These are phyloP conservation scores for Griposia aprilina DNA, from an alignment of 2,888 invertebrate species.

Conservation along the genomic window DNA sequence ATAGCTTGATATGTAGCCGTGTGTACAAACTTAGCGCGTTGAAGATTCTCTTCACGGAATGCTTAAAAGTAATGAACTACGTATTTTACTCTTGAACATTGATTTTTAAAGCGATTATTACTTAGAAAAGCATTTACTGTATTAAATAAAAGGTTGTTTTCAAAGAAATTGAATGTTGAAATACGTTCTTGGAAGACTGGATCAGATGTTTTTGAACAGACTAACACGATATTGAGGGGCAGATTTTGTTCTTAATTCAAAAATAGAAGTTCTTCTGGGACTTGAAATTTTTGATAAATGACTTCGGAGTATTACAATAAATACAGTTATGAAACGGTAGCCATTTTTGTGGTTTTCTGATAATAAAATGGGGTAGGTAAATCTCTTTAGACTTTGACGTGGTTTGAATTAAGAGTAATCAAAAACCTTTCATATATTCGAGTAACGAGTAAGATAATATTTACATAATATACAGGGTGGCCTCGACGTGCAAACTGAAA, in stretches of 20 bases:
- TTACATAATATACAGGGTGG: no score
- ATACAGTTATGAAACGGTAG: not conserved
- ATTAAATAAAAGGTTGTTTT: slow-evolving; percentile 10
- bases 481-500: no score
- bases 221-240: not conserved
- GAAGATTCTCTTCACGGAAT: slow-evolving; percentile 36
- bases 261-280: not conserved
- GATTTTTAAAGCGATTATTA: slow-evolving; percentile 21
- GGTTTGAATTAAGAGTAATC: not conserved
- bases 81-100: slow-evolving; percentile 11
- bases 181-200: slow-evolving; percentile 13
- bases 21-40: slow-evolving; percentile 23
- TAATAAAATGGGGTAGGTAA: not conserved
- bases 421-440: not conserved
- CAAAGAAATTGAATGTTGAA: slow-evolving; percentile 15
- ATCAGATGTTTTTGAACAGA: slow-evolving; percentile 12
- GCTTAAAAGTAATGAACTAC: slow-evolving; percentile 38
- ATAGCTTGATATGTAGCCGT: no score
- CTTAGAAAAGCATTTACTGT: not conserved
- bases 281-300: slow-evolving; percentile 12
- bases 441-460: no score
- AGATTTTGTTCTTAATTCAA: not conserved
- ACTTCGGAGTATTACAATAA: not conserved
- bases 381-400: not conserved
- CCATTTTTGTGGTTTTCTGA: not conserved